These are phyloP conservation scores for Conistra vaccinii DNA, from an alignment of 2,888 invertebrate species.

Conservation along the genomic window DNA sequence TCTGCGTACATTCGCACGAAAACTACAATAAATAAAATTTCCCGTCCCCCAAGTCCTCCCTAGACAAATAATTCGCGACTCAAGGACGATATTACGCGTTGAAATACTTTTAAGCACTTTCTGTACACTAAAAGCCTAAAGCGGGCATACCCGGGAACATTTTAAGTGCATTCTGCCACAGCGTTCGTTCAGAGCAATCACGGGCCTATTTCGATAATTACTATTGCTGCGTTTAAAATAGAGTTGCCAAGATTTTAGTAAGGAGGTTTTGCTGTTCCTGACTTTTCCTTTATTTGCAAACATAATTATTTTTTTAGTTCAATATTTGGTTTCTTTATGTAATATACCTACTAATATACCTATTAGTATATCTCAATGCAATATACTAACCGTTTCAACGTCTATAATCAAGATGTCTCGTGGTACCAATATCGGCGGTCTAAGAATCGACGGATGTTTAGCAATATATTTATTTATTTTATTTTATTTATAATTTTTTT, in stretches of 20 bases:
- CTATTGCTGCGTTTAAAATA: conserved; percentile 58
- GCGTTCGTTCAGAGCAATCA: conserved; percentile 53
- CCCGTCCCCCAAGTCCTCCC: conserved; percentile 2
- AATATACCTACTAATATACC: not conserved
- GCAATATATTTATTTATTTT: no score
- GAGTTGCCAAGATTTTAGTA: conserved; percentile 31
- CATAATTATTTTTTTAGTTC: not conserved
- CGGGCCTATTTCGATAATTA: conserved; percentile 65
- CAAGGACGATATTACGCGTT: conserved; percentile 61
- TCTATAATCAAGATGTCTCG: not conserved
- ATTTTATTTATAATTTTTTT: no score
- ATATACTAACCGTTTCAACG: not conserved
- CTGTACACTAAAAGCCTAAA: conserved; percentile 44
- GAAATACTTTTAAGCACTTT: conserved; percentile 58
- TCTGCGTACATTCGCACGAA: not conserved
- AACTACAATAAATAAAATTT: conserved; percentile 22
- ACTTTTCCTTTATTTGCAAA: not conserved
- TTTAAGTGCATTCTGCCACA: conserved; percentile 50
- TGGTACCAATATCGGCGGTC: not conserved
- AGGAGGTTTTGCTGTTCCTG: not conserved
- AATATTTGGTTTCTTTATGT: not conserved
- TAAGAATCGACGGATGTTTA: not conserved
- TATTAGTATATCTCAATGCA: not conserved
- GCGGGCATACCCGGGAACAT: conserved; percentile 31
- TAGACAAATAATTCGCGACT: conserved; percentile 51